Conservation (phyloP, 2,113 vertebrate species). For the Bolborhynchus lineola region DNA sequence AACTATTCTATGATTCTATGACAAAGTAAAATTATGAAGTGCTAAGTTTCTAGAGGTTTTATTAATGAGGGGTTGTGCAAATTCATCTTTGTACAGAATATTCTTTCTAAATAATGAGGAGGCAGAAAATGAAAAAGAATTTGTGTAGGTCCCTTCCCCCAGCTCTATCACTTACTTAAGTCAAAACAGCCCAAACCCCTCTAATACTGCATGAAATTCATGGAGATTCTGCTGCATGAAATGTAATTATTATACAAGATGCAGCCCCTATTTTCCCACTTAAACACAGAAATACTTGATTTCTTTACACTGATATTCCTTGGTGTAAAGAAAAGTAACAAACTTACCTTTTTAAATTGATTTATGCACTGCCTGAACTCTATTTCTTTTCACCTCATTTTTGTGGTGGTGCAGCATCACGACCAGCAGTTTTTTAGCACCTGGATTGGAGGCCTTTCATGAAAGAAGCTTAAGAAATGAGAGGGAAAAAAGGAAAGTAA, state of each 20-base stretch:
- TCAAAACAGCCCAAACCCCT: not conserved
- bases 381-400: not conserved
- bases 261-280: not conserved
- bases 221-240: not conserved
- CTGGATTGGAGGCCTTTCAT: not conserved
- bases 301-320: not conserved
- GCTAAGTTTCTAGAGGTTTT: not conserved
- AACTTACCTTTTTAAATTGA: not conserved
- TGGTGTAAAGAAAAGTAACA: not conserved
- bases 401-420: not conserved
- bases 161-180: not conserved
- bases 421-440: not conserved
- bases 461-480: not conserved
- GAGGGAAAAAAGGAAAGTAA: not conserved
- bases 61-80: constrained; percentile 4
- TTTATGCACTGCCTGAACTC: not conserved
- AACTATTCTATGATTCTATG: too few species aligned
- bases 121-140: not conserved
- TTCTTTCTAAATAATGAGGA: not conserved
- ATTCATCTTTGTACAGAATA: constrained; percentile 2
- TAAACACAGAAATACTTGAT: not conserved
- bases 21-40: not conserved
- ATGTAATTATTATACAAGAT: not conserved
- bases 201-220: not conserved
- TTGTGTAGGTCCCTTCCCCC: not conserved